A percentile compares a stretch with the other conserved stretches of the same genome.
Conservation (phyloP, 2,888 invertebrate species). For the Mythimna loreyi region DNA sequence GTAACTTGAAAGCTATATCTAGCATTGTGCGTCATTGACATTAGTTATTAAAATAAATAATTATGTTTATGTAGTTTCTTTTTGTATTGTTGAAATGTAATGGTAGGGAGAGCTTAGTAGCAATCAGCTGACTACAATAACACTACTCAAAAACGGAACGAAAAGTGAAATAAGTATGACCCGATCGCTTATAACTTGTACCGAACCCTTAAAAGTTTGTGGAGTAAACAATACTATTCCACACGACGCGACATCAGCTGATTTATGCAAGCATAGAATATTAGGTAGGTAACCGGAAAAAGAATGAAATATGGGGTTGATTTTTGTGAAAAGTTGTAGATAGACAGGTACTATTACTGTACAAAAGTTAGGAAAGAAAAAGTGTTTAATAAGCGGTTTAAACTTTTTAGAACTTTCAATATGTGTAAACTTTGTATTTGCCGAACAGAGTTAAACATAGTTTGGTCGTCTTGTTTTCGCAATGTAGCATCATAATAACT, state of each 20-base stretch:
- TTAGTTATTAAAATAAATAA: slow-evolving; percentile 14
- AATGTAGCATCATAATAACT: slow-evolving; percentile 27
- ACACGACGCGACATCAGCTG: slow-evolving; percentile 16
- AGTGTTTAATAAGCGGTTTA: slow-evolving; percentile 16
- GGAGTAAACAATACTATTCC: not conserved
- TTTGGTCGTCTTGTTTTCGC: slow-evolving; percentile 17
- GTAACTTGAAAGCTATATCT: slow-evolving; percentile 2
- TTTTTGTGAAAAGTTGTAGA: not conserved
- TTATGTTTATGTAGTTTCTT: slow-evolving; percentile 7
- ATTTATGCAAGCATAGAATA: slow-evolving; percentile 18
- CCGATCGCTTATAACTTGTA: slow-evolving; percentile 19
- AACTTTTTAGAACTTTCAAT: slow-evolving; percentile 4
- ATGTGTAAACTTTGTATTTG: not conserved
- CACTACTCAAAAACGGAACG: not conserved
- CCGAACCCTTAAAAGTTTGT: slow-evolving; percentile 9
- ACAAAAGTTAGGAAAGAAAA: slow-evolving; percentile 6
- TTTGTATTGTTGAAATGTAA: slow-evolving; percentile 2
- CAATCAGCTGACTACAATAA: slow-evolving; percentile 18
- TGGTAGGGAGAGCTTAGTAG: not conserved
- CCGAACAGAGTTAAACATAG: slow-evolving; percentile 12
- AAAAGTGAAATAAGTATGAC: slow-evolving; percentile 4
- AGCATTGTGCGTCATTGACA: slow-evolving; percentile 8
- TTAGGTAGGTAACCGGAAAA: not conserved
- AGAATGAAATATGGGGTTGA: not conserved
- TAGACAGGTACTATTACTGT: too few relatives aligned